Evolutionary conservation across 1,140 invertebrate species (phyloP), one percentile per base, ranked within the genome.

Genomic region (Trypoxylus dichotomus): DNA sequence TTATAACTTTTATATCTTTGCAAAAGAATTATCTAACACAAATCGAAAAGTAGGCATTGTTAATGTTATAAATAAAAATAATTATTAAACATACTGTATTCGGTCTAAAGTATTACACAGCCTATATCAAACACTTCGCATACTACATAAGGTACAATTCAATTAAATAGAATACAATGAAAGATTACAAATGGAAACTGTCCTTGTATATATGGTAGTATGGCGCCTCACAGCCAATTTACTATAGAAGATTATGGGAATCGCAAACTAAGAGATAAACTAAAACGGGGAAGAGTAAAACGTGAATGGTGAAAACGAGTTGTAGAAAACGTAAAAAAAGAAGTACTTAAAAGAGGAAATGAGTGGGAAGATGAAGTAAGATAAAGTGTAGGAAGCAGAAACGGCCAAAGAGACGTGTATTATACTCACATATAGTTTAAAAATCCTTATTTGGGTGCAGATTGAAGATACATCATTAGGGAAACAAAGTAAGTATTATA

Each of bases 221-320:
- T 54, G 47, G 47, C 47, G 47, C 47, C 47, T 54, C 47, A 19
- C 19, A n/a, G 19, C 47, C 47, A 54, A 54, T 54, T 54, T 54
- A 37, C 32, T 37, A 8, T 37, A 54, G 47, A 54, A 54, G 47
- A 54, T 54, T 54, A 54, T 54, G 47, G 47, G 47, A 54, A 54
- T 54, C 47, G 47, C 47, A 54, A 54, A 15, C 15, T 3, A 54
- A 13, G 47, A 54, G 47, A 54, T 54, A 54, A 47, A 47, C 43
- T 47, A 13, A 54, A 54, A 54, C 47, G 15, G 47, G 47, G 19
- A 54, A 54, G 47, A 54, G 15, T 54, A n/a, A 54, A 54, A 54
- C 47, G 47, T 54, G 47, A 54, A 54, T 54, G 47, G 47, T 54
- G 47, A 54, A 54, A 54, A 54, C 47, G 47, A 54, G 47, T 54